phyloP scores from a whole-genome alignment of 2,797 vertebrate genomes.

The Nannoperca obscura region DNA sequence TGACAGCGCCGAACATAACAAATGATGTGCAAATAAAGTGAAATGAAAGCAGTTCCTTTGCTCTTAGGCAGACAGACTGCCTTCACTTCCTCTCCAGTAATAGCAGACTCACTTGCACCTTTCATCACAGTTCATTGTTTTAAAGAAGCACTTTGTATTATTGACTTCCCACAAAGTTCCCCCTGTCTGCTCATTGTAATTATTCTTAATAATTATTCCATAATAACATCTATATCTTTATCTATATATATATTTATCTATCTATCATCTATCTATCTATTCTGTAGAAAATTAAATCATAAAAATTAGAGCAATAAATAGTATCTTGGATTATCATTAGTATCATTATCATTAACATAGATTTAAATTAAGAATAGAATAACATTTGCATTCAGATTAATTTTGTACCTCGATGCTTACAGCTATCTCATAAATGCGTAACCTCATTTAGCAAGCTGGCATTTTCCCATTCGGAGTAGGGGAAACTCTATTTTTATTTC shows the following conservation, averaged over 20 bases:
- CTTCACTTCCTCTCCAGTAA: slow-evolving; percentile 3
- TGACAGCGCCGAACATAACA: slow-evolving; percentile 6
- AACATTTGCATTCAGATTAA: background rate
- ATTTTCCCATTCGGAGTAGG: background rate
- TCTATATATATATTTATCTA: no score
- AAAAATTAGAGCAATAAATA: no score
- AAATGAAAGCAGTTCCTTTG: background rate
- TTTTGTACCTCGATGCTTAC: background rate
- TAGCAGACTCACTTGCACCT: background rate
- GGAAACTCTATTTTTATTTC: background rate
- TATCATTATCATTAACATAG: no score
- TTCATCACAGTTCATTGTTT: background rate
- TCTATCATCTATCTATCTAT: no score
- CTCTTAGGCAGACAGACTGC: background rate
- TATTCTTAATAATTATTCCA: slow-evolving; percentile 4
- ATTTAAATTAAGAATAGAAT: no score
- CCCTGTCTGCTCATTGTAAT: background rate
- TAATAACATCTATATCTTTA: background rate
- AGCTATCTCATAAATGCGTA: no score
- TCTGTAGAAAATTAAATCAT: no score
- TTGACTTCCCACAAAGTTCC: background rate
- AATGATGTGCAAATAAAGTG: slow-evolving; percentile 5
- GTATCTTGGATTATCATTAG: no score
- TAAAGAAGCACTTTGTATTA: slow-evolving; percentile 1
- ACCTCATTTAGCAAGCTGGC: background rate